Evolutionary conservation across 2,113 vertebrate genomes (phyloP), one percentile per base, ranked within the genome.

Genomic region (Archocentrus centrarchus): DNA sequence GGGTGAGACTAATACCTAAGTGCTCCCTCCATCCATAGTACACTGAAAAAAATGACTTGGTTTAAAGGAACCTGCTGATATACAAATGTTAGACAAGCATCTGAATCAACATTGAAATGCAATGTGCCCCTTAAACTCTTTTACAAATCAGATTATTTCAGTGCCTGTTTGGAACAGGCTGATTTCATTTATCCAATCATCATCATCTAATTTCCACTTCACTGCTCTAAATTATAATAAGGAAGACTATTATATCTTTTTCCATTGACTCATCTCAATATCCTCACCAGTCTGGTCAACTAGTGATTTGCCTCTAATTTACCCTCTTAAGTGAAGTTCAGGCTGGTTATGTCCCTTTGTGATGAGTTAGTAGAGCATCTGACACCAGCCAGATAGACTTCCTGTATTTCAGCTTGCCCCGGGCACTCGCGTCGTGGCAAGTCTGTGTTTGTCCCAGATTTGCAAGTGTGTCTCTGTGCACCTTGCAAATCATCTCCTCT

Each of bases 1-100:
- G 96, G 97, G 97, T 98, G 90, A 93, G 95, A 60, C 11, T 11
- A 55, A n/a, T 8, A 59, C 75, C 85, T 20, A 10, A 24, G 24
- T 20, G 63, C 17, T 53, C 6, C 37, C 37, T 15, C 11, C 27
- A 61, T 64, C 44, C n/a, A 58, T 1, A 1, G 37, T 11, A 0
- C 7, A 9, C 17, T 17, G 22, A 17, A 63, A 39, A 8, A 44
- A n/a, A 8, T 17, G 0, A 13, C 17, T 41, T 41, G 5, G 15
- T 47, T 13, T 58, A 47, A 77, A 62, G 17, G 17, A 41, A 59
- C 13, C 20, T 22, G 20, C 18, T 66, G 2, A 61, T 27, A 57
- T 30, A 20, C 35, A 73, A 53, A 32, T 32, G 6, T 14, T 32
- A 4, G 27, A 53, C 57, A 80, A 57, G 10, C 20, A 53, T 35